Evolutionary conservation across 2,797 vertebrate genomes (phyloP), one percentile per base, ranked within the genome.

Genomic region (Ambastaia sidthimunki): DNA sequence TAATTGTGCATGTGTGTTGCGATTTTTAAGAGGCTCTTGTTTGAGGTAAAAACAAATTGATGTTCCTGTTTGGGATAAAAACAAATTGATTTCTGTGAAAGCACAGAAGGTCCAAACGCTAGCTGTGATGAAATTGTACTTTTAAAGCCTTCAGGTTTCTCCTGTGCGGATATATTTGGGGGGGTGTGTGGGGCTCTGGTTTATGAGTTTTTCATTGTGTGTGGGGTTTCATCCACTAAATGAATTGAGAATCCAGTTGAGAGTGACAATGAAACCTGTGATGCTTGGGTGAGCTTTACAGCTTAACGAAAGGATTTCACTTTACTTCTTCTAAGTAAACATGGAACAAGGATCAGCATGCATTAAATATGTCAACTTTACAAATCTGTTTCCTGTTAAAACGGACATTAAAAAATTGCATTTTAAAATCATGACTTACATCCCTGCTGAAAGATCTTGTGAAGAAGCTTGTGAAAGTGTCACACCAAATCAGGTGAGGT

Each of bases 61-160:
- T 87, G 41, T 82, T 79, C 68, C 74, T 84, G 66, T 73, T 83
- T 31, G 62, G 76, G 55, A 80, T 78, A 65, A 66, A 76, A 85
- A 81, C 71, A 65, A 81, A 83, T 65, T 87, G 79, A 89, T 87
- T 50, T 71, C 67, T 74, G 52, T 31, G 66, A 55, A 81, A 48
- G 82, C 81, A 69, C 59, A 74, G 77, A 55, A 78, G 74, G 81
- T 85, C 78, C 79, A 79, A 81, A 90, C 90, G 76, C 80, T 57
- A 81, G 76, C 84, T 81, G 81, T 92, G 88, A 93, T 93, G 85
- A 92, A 91, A 93, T 91, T 90, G 88, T 90, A 89, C 88, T 85
- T 87, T 89, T 93, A 93, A 93, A 92, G 80, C 67, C 85, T 76
- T 88, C 85, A 76, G 84, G 71, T 88, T 87, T 87, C 65, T 48